Evolutionary conservation across 2,797 vertebrate species (phyloP), one percentile per base, ranked within the genome.

Genomic region (Darevskia nairensis): DNA sequence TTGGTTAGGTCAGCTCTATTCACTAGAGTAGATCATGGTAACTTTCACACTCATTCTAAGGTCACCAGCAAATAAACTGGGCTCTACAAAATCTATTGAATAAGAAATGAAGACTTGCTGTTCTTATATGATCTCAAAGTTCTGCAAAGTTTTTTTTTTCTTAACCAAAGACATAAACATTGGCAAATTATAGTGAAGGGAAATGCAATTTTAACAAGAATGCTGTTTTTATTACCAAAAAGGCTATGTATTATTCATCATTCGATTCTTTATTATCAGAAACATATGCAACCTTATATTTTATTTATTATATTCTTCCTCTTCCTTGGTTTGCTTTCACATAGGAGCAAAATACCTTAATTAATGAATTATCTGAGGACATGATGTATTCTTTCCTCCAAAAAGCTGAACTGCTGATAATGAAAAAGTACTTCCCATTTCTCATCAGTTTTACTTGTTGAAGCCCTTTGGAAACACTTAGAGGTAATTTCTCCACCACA

Each of bases 261-360:
- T 29, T 44, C 13, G 69, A 32, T 64, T n/a, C 8, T 83, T 75
- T 80, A 55, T 75, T 75, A 81, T 79, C 13, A 84, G 41, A 64
- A 55, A 44, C 4, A 78, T 44, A 66, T 64, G 39, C 82, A 46
- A 44, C 0, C 15, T 77, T 50, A 19, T 10, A 35, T 80, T 89
- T 80, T 55, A 83, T 17, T 89, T 1, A 83, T 6, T 39, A 17
- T 35, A 87, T 91, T 84, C 2, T 6, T 71, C 3, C 84, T 84
- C 2, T 6, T 71, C 3, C 84, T 81, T 86, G 4, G 8, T 79
- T 86, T 39, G 7, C 39, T 55, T 29, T 50, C 78, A 89, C 64
- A 29, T 4, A 89, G 78, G 23, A 66, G 35, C n/a, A 86, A 75
- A 86, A 90, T n/a, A 44, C 13, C 1, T 3, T 72, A 44, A 89